These are phyloP conservation scores for Chunga burmeisteri DNA, from an alignment of 2,113 vertebrate genomes.

Conservation along the genomic window DNA sequence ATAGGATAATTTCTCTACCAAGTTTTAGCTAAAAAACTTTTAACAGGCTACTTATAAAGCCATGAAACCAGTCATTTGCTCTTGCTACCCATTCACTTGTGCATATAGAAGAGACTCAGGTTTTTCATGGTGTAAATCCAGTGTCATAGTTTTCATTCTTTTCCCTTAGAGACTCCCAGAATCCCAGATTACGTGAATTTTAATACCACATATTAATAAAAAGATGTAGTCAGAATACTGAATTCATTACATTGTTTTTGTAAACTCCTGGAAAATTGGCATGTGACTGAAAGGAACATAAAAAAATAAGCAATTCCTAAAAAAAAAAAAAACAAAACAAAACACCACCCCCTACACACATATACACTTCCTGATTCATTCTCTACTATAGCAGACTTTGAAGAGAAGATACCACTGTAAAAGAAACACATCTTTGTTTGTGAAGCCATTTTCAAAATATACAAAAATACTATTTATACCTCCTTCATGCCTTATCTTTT, in stretches of 20 bases:
- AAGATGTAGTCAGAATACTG: background rate
- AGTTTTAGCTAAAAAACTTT: background rate
- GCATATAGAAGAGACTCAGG: accelerated
- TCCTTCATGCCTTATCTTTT: background rate
- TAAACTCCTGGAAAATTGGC: background rate
- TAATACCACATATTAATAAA: background rate
- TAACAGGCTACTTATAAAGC: background rate
- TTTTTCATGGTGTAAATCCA: background rate
- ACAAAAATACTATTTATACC: background rate
- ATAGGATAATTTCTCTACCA: background rate
- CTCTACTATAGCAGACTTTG: background rate
- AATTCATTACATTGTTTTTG: background rate
- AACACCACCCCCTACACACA: background rate
- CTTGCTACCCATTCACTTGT: background rate
- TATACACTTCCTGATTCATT: background rate
- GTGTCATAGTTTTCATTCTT: background rate
- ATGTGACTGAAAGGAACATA: background rate
- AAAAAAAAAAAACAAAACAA: background rate
- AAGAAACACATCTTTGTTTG: background rate
- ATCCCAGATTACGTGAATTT: background rate
- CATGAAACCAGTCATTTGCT: background rate
- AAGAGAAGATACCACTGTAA: background rate
- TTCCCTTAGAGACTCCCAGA: background rate
- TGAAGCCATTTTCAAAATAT: background rate
- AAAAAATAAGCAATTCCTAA: background rate